Percentiles rank a stretch among this genome's conserved stretches.
Conservation (phyloP, 2,888 invertebrate species). For the Acleris laterana region DNA sequence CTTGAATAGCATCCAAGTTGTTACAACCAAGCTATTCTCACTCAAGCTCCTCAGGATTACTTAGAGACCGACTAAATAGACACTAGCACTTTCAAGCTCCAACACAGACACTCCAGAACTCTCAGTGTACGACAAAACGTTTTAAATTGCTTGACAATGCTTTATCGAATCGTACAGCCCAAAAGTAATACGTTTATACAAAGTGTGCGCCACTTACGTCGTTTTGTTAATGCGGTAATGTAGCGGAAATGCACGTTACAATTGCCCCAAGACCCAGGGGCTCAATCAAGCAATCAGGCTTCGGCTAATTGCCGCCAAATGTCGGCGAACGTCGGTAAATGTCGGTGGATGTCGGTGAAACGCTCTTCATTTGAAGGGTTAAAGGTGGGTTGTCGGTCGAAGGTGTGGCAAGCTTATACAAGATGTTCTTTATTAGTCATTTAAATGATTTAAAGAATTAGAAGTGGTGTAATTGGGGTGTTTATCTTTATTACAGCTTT, state of each 20-base stretch:
- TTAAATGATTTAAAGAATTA: constrained; percentile 35
- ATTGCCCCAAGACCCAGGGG: constrained; percentile 38
- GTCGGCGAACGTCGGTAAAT: constrained; percentile 46
- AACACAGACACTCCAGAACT: background rate
- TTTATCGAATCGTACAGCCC: background rate
- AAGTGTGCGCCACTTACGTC: constrained; percentile 13
- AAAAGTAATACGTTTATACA: constrained; percentile 9
- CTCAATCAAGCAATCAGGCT: constrained; percentile 54
- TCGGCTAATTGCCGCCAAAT: constrained; percentile 67
- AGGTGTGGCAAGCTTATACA: constrained; percentile 19
- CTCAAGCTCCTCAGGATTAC: constrained; percentile 4
- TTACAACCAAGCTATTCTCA: background rate
- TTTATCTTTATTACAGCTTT: constrained; percentile 26
- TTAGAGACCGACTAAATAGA: constrained; percentile 8
- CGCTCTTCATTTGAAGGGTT: constrained; percentile 29
- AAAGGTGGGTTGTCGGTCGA: constrained; percentile 15
- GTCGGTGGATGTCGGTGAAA: constrained; percentile 21
- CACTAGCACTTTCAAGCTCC: background rate
- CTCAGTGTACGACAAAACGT: constrained; percentile 8
- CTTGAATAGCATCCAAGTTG: background rate
- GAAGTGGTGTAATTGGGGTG: constrained; percentile 24
- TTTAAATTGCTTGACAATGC: constrained; percentile 17
- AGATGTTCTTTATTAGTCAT: constrained; percentile 36
- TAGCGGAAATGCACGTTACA: constrained; percentile 29
- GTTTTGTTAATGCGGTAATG: constrained; percentile 12